phyloP scores from a whole-genome alignment of 2,888 invertebrate species.

The Phytoseiulus persimilis region DNA sequence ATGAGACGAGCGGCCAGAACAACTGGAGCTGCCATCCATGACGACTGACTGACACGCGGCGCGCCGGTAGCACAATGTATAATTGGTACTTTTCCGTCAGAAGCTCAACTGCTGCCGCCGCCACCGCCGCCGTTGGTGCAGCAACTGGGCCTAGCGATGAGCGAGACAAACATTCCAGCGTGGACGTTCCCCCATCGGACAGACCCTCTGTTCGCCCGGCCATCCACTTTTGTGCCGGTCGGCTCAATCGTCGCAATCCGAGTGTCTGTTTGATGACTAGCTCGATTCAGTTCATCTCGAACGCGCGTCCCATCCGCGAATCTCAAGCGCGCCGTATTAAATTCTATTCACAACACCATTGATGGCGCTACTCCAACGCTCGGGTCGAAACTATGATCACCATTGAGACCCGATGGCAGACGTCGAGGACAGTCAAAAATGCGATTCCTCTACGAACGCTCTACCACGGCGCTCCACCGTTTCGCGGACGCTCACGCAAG shows the following conservation, averaged over 20 bases:
- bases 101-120: neutral
- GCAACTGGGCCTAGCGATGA: neutral
- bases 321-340: neutral
- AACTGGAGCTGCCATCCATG: neutral
- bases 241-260: neutral
- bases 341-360: neutral
- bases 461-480: no score
- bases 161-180: neutral
- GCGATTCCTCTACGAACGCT: neutral
- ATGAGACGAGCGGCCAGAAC: neutral
- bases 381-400: neutral
- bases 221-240: no score
- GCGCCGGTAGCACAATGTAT: neutral
- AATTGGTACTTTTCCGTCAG: neutral
- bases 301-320: neutral
- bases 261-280: neutral
- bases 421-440: neutral
- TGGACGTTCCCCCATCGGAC: neutral
- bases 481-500: no score
- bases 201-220: neutral
- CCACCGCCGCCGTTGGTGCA: neutral
- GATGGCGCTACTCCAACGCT: neutral
- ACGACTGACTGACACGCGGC: slow-evolving; percentile 5
- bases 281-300: neutral
- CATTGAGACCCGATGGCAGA: neutral